Evolutionary conservation across 2,797 vertebrate genomes (phyloP), one percentile per base, ranked within the genome.

Genomic region (Delichon dasypus): DNA sequence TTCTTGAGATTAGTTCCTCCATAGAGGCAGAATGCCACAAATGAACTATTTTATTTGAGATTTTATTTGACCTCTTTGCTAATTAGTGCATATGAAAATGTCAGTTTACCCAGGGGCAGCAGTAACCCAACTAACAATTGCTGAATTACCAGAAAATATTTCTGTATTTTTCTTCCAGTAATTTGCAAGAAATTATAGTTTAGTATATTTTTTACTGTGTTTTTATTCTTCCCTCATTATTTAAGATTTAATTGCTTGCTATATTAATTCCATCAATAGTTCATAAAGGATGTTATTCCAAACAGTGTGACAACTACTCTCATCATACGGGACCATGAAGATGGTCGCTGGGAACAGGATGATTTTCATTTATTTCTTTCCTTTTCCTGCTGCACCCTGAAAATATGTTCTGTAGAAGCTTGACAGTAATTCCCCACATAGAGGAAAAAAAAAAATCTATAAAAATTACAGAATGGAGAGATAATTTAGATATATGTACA

Each of bases 1-100:
- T 61, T 29, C 5, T 72, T 75, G 19, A 73, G 38, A 42, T 72
- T 51, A 85, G 32, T 16, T 85, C 20, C 19, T 77, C 26, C 44
- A 32, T 0, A 34, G 53, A 84, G 7, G 29, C 7, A 71, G 64
- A 95, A 79, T 10, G 8, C 10, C 13, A 51, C n/a, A 93, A 91
- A 92, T 30, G 10, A 86, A 86, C 44, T 72, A 78, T 95, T 92
- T 96, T 90, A 79, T 91, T 61, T 93, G 75, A 88, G 84, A 89
- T 89, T 89, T 91, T 93, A 78, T 93, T 86, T 96, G 96, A 96
- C 95, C 96, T 96, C 94, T 95, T 96, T 96, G 91, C 73, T 95
- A 96, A 96, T 96, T 96, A 96, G 96, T 96, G 96, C 96, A 84
- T 95, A 81, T 60, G 54, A 96, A 96, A 96, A 96, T 95, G 91